Conservation (phyloP, 2,113 vertebrate genomes). For the Rhineura floridana region DNA sequence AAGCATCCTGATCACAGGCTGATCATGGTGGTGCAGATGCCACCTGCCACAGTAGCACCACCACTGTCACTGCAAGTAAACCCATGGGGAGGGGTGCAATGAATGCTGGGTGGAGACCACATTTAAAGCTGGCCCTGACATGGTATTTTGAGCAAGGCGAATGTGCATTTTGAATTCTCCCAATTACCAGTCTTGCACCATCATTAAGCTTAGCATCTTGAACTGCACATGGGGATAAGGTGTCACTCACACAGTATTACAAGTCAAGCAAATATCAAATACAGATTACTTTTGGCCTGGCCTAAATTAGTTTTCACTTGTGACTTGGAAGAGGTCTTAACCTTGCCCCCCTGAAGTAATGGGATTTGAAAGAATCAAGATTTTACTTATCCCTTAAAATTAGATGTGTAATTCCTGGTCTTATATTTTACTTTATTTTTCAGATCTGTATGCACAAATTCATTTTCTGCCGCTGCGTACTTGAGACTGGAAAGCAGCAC, state of each 20-base stretch:
- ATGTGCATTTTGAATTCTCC: no score
- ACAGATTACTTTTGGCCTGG: not conserved
- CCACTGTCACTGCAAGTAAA: no score
- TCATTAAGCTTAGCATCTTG: not conserved
- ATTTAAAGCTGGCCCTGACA: no score
- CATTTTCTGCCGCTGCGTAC: fast-evolving
- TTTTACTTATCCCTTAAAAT: not conserved
- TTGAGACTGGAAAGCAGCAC: not conserved
- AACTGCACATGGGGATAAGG: not conserved
- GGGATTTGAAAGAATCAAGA: fast-evolving
- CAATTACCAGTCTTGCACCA: not conserved
- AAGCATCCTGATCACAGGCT: no score
- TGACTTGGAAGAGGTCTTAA: not conserved
- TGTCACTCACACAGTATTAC: not conserved
- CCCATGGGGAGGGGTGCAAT: no score
- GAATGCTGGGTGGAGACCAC: no score
- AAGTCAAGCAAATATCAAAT: not conserved
- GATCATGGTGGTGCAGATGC: no score
- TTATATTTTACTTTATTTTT: not conserved
- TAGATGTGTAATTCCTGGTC: not conserved
- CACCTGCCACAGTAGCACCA: no score
- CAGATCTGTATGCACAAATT: not conserved
- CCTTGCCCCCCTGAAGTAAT: not conserved
- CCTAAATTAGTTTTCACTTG: not conserved
- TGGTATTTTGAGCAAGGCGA: no score